Evolutionary conservation across 2,113 vertebrate species (phyloP).

Genomic region (Pygoscelis adeliae): DNA sequence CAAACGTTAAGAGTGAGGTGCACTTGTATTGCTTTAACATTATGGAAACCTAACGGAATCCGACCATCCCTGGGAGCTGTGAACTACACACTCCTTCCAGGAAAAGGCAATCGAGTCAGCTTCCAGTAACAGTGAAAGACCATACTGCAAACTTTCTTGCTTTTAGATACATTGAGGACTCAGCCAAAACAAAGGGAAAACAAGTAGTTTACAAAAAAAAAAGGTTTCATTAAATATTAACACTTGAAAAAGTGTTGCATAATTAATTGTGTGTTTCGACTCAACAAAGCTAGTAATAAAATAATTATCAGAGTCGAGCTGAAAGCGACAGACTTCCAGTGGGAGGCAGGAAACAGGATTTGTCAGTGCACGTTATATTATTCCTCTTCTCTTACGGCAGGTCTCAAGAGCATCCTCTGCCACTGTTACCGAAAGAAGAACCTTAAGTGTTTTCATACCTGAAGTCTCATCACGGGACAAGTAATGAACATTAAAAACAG

Average conservation of each 20-base stretch:
- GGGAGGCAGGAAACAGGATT: fast-evolving
- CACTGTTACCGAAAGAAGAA: no score
- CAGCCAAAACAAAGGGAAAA: background rate
- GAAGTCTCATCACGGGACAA: background rate
- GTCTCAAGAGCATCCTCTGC: background rate
- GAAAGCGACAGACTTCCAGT: fast-evolving
- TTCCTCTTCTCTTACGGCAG: fast-evolving
- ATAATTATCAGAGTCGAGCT: background rate
- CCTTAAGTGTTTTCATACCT: background rate
- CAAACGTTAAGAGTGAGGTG: background rate
- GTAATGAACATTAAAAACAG: background rate
- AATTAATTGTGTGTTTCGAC: fast-evolving
- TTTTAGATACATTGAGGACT: no score
- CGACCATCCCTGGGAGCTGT: background rate
- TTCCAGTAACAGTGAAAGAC: background rate
- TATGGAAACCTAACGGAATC: background rate
- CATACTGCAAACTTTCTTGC: background rate
- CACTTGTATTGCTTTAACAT: background rate
- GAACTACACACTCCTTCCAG: background rate
- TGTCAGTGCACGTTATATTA: fast-evolving
- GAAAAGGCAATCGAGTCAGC: background rate
- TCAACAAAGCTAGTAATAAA: background rate
- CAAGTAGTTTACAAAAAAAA: background rate
- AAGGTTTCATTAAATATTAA: background rate
- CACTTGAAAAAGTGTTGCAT: background rate